These are phyloP conservation scores for Lissocephala sabroskyi DNA, from an alignment of 2,888 invertebrate genomes.

Conservation along the genomic window DNA sequence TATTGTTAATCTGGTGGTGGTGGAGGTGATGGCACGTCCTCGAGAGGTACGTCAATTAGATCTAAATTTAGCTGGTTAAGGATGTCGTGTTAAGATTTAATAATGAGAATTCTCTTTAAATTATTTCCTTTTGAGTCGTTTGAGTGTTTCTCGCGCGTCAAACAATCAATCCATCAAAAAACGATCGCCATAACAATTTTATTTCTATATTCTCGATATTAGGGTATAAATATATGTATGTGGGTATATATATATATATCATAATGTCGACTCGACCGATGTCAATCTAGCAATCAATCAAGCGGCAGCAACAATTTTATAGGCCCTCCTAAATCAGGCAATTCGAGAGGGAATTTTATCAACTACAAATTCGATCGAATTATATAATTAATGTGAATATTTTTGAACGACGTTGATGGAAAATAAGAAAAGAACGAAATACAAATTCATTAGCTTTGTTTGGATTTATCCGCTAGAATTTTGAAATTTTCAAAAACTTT, in stretches of 20 bases:
- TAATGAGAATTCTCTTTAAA: too few relatives aligned
- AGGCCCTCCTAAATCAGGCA: neutral
- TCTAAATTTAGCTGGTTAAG: too few relatives aligned
- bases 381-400: conserved; percentile 4
- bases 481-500: too few relatives aligned
- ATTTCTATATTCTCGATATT: too few relatives aligned
- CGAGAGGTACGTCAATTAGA: too few relatives aligned
- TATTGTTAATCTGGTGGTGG: neutral
- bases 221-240: neutral
- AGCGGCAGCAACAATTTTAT: conserved; percentile 34
- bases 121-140: too few relatives aligned
- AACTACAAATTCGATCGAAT: conserved; percentile 24
- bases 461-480: neutral
- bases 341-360: conserved; percentile 43
- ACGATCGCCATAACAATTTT: too few relatives aligned
- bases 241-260: neutral
- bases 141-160: too few relatives aligned
- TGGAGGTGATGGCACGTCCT: conserved; percentile 7
- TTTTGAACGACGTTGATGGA: conserved; percentile 21
- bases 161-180: too few relatives aligned
- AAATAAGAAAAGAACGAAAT: conserved; percentile 59
- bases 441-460: conserved; percentile 50
- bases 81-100: too few relatives aligned
- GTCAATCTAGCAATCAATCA: conserved; percentile 47
- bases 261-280: too few relatives aligned